Base-by-base conservation (phyloP, 2,113 vertebrate species). In the Cebidichthys violaceus region DNA sequence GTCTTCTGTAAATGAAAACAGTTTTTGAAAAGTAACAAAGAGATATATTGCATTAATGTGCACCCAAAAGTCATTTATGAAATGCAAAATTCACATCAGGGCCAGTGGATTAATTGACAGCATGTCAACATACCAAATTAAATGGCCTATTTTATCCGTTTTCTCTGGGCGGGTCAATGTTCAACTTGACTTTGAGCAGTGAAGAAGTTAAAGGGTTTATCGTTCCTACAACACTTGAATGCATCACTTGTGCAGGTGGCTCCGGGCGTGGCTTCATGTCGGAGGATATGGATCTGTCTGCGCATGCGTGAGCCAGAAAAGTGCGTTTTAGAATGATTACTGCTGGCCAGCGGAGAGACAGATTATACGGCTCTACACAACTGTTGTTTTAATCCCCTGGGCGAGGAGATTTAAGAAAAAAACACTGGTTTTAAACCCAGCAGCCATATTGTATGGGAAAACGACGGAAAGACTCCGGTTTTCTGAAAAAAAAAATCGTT, bases 391-490 rank as follows among this genome's bases (percentile, higher is more conserved):
- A 96, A 96, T 96, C 95, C 94, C 75, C 83, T 67, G 90, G 81
- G 85, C 90, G 88, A 90, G 91, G 90, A 96, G 94, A 95, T 94
- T 95, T 94, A 90, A 87, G 86, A 91, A 91, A 91, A 61, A 92
- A 93, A 86, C 87, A 86, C 84, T 70, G 90, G 77, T 79, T 92
- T 94, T 89, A 92, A 92, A 88, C 77, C 84, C 79, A 93, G 94
- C 93, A 94, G 95, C 94, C 95, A 96, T 95, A 95, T 95, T 96
- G 94, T 85, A 93, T 93, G 93, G 92, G 89, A 92, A 89, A 86
- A 71, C 82, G 81, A 77, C 82, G 81, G 84, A 77, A 90, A 88
- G 77, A 75, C 67, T 77, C 39, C 3, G 20, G n/a, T 87, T 87
- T 76, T 72, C 67, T 54, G 71, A 81, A 90, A 83, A 81, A 90